Percentiles rank a stretch among this genome's conserved stretches.
Conservation (phyloP, 2,113 vertebrate species). For the Tonatia bakeri region DNA sequence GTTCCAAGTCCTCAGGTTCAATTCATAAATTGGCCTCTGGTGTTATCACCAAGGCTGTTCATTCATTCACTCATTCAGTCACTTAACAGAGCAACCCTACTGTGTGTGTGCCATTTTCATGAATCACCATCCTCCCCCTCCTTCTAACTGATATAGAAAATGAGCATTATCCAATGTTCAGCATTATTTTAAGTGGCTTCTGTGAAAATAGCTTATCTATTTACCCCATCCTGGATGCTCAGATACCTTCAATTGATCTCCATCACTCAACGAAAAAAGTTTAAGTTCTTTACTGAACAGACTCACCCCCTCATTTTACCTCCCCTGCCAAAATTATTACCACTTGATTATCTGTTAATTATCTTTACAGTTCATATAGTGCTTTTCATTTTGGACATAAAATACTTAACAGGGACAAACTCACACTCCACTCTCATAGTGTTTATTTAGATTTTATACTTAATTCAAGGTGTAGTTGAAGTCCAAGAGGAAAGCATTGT, state of each 20-base stretch:
- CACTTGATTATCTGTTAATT: not conserved
- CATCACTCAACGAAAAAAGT: not conserved
- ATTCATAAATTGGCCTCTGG: not conserved
- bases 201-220: not conserved
- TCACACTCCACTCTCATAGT: not conserved
- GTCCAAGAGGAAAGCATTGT: not conserved
- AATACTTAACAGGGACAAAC: not conserved
- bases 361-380: not conserved
- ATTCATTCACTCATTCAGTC: not conserved
- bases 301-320: accelerated
- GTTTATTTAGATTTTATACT: not conserved
- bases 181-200: not conserved
- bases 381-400: not conserved
- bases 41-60: not conserved
- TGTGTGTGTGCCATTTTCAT: not conserved
- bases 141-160: not conserved
- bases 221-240: not conserved
- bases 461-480: not conserved
- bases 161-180: not conserved
- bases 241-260: accelerated
- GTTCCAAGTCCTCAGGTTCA: not conserved
- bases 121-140: not conserved
- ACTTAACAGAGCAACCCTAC: not conserved
- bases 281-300: not conserved
- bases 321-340: not conserved